Evolutionary conservation across 2,888 invertebrate genomes (phyloP).

Genomic region (Brachyptera putata): DNA sequence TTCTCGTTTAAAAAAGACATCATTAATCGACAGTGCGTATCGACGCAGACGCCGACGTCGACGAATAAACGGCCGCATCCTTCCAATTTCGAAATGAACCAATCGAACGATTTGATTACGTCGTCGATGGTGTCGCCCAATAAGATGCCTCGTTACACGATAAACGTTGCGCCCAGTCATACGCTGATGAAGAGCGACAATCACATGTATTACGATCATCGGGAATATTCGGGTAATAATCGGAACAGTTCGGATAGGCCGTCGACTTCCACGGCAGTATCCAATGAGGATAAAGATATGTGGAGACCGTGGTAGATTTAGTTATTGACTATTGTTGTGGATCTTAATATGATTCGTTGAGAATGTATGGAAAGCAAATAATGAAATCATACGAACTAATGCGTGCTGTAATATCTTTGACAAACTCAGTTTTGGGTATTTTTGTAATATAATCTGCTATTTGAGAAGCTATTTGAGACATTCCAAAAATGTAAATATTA

Average conservation of each 20-base stretch:
- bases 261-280: slow-evolving; percentile 7
- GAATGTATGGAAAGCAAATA: too few species aligned
- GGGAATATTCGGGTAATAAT: too few species aligned
- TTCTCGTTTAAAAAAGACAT: slow-evolving; percentile 2
- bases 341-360: too few species aligned
- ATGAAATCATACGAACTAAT: too few species aligned
- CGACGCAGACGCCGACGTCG: slow-evolving; percentile 7
- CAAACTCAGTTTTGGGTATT: too few species aligned
- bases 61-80: background rate
- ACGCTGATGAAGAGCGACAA: too few species aligned
- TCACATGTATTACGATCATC: background rate
- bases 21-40: slow-evolving; percentile 6
- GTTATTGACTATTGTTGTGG: too few species aligned
- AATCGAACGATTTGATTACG: background rate
- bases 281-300: slow-evolving; percentile 7
- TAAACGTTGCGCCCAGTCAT: background rate
- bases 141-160: slow-evolving; percentile 4
- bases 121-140: slow-evolving; percentile 9
- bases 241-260: background rate
- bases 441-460: too few species aligned
- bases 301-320: slow-evolving; percentile 18
- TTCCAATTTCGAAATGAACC: background rate
- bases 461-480: background rate
- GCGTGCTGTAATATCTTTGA: too few species aligned
- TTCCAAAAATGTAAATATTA: slow-evolving; percentile 3